phyloP scores from a whole-genome alignment of 2,113 vertebrate species.

The Pica pica region DNA sequence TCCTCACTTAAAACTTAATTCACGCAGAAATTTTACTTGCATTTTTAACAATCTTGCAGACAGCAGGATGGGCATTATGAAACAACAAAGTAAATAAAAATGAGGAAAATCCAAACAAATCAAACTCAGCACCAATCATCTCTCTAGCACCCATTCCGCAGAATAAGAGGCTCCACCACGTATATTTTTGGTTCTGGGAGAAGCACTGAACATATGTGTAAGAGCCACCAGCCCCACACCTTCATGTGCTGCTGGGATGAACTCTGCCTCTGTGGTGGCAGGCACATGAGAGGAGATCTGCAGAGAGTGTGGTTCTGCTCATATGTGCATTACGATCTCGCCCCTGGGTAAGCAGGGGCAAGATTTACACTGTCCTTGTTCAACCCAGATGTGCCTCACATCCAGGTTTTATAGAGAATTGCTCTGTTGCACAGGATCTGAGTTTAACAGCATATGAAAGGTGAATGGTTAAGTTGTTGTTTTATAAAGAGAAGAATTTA shows the following conservation, averaged over 20 bases:
- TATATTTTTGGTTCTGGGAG: background rate
- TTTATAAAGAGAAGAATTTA: background rate
- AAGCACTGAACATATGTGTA: background rate
- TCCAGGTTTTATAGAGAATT: background rate
- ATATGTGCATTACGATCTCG: background rate
- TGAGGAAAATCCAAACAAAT: background rate
- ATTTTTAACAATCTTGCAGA: background rate
- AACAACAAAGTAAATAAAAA: background rate
- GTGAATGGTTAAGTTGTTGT: background rate
- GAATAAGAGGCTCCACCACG: background rate
- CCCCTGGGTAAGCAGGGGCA: background rate
- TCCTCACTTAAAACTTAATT: background rate
- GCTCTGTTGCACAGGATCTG: background rate
- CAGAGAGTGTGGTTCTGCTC: background rate
- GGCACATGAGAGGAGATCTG: background rate
- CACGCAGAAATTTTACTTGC: rapidly evolving
- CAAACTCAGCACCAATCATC: background rate
- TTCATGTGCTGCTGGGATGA: background rate
- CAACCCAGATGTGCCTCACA: background rate
- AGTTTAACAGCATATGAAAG: background rate
- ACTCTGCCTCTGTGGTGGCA: background rate
- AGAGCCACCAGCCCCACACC: rapidly evolving
- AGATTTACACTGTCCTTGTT: background rate
- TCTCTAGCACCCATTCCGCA: background rate
- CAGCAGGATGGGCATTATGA: background rate